Evolutionary conservation across 2,797 vertebrate genomes (phyloP).

Genomic region (Rhyacichthys aspro): DNA sequence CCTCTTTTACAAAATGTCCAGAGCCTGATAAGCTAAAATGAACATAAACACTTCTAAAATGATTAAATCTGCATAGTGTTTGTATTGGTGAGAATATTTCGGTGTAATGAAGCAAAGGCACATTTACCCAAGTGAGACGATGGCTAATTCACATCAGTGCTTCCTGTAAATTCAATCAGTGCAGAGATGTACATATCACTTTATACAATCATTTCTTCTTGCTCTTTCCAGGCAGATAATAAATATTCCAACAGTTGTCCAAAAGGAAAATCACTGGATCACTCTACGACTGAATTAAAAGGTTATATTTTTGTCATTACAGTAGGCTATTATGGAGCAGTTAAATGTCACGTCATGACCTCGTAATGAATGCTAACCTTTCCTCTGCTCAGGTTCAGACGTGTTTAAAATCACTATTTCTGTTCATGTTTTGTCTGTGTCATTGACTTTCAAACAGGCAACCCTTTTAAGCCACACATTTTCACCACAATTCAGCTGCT

Average conservation of each 20-base stretch:
- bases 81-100: neutral
- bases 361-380: conserved; percentile 2
- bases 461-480: neutral
- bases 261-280: neutral
- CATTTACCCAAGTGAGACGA: conserved; percentile 7
- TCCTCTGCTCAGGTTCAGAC: neutral
- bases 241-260: neutral
- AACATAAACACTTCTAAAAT: conserved; percentile 3
- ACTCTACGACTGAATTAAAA: neutral
- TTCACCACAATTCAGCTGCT: neutral
- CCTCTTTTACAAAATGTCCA: neutral
- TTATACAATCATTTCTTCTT: neutral
- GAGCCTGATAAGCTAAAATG: no score
- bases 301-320: neutral
- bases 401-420: neutral
- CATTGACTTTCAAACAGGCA: neutral
- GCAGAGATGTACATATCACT: conserved; percentile 13
- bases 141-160: neutral
- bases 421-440: neutral
- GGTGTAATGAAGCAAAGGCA: conserved; percentile 10
- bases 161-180: conserved; percentile 19
- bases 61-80: conserved; percentile 2
- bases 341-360: neutral
- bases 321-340: neutral
- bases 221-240: neutral